Conservation (phyloP, 2,888 invertebrate genomes). For the Troilus luridus region DNA sequence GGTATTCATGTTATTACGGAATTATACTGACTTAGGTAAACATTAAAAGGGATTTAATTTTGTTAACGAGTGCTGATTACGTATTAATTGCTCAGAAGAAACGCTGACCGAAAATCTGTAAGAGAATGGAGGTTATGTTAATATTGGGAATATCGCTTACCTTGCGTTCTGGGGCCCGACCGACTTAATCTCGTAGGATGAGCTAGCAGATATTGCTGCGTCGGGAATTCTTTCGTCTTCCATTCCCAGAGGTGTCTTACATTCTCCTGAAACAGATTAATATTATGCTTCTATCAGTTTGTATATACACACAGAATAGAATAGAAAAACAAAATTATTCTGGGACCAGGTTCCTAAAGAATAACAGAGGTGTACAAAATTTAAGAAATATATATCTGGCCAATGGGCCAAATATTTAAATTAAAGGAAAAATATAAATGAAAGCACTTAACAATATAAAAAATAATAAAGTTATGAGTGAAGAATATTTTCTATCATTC, state of each 20-base stretch:
- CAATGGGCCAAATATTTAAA: no score
- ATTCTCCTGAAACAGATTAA: constrained; percentile 73
- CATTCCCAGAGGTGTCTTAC: constrained; percentile 87
- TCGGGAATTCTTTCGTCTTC: constrained; percentile 88
- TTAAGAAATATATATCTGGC: no score
- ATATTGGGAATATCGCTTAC: constrained; percentile 71
- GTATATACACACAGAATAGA: neutral
- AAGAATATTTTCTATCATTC: no score
- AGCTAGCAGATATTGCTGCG: constrained; percentile 87
- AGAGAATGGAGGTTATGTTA: neutral
- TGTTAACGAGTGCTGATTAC: neutral
- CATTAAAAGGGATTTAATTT: neutral
- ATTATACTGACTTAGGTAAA: neutral
- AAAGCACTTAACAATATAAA: no score
- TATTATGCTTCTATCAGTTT: neutral
- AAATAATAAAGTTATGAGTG: no score
- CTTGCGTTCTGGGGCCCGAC: constrained; percentile 91
- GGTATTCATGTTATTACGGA: neutral
- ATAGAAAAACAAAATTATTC: no score
- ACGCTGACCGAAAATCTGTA: neutral
- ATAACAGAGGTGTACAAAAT: no score
- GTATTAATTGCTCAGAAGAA: neutral
- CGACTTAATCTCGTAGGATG: constrained; percentile 87
- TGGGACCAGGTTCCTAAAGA: no score
- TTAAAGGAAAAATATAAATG: no score